Base-by-base conservation (phyloP, 1,140 invertebrate genomes). In the Akabosia matsudoensis region DNA sequence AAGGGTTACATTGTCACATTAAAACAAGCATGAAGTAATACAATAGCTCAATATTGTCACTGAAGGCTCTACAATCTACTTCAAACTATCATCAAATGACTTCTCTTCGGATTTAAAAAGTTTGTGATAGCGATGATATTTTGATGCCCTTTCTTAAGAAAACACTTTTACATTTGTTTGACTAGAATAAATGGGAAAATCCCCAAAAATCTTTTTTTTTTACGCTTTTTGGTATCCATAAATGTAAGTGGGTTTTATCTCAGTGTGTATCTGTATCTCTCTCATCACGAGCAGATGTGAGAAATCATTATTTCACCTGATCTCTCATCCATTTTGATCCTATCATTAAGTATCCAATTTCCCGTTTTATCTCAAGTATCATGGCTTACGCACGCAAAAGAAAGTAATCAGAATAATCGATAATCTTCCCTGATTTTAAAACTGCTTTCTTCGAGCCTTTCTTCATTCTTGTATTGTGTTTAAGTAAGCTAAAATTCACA, bases 351-450 rank as follows among this genome's bases (percentile, higher is more conserved):
- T 30, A 67, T 31, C 61, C 61, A 67, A 67, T 67, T 67, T 67
- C 31, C 61, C 24, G 31, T 67, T 67, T 67, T 31, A 31, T 67
- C 61, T 67, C 28, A 7, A 67, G 24, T 67, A 28, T 67, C 28
- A 7, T 67, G 54, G 61, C 61, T 2, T 67, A 30, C 61, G 54
- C 28, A 67, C 61, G 61, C 10, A 67, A 14, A 24, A 10, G 22
- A 67, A 28, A 67, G 61, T 67, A 67, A 67, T 30, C 61, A 67
- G 24, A 67, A 67, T 67, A 31, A 67, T 67, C 61, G 61, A 67
- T 67, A 67, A 10, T 31, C 10, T 45, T 18, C 7, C 37, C 18
- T 10, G 37, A 10, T 45, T 45, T 45, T 10, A 45, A 45, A 45
- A 18, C 37, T 67, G 10, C 61, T 28, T 67, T 67, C 24, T 31